Conservation (phyloP, 1,140 invertebrate species). For the Lutraria rhynchaena region DNA sequence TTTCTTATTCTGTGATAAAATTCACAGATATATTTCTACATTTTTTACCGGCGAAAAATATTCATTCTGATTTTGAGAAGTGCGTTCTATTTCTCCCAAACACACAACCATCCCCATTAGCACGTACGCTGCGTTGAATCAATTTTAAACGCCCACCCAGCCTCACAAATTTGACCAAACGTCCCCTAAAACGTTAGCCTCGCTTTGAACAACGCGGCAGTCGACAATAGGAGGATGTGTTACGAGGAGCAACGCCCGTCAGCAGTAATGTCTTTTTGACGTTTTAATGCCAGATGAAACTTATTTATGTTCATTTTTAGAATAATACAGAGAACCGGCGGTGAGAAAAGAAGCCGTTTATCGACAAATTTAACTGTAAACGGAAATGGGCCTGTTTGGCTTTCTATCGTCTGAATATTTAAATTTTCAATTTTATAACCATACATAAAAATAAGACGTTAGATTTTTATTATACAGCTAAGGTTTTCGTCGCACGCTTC, state of each 20-base stretch:
- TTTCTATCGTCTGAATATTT: slow-evolving; percentile 58
- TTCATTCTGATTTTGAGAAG: too few species aligned
- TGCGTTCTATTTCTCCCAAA: too few species aligned
- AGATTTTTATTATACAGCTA: slow-evolving; percentile 59
- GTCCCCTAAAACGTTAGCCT: too few species aligned
- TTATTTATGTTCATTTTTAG: slow-evolving; percentile 59
- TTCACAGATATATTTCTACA: too few species aligned
- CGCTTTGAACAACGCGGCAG: slow-evolving; percentile 18
- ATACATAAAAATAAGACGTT: slow-evolving; percentile 56
- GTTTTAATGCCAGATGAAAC: slow-evolving; percentile 46
- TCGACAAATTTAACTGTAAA: slow-evolving; percentile 47
- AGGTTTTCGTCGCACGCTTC: slow-evolving; percentile 40
- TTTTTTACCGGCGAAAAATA: too few species aligned
- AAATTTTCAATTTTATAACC: slow-evolving; percentile 55
- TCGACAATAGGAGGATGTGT: slow-evolving; percentile 36
- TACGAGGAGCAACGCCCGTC: slow-evolving; percentile 18
- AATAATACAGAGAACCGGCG: slow-evolving; percentile 11
- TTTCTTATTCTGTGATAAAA: too few species aligned
- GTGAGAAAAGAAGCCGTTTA: slow-evolving; percentile 34
- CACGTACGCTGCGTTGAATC: too few species aligned
- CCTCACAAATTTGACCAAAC: slow-evolving; percentile 4
- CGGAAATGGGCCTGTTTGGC: slow-evolving; percentile 58
- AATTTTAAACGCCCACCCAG: slow-evolving; percentile 17
- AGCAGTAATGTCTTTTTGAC: slow-evolving; percentile 53
- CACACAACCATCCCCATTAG: too few species aligned